Percentiles rank a stretch among this genome's conserved stretches.
Evolutionary conservation across 2,888 invertebrate species (phyloP).

Genomic region (Lasioglossum zephyrum): DNA sequence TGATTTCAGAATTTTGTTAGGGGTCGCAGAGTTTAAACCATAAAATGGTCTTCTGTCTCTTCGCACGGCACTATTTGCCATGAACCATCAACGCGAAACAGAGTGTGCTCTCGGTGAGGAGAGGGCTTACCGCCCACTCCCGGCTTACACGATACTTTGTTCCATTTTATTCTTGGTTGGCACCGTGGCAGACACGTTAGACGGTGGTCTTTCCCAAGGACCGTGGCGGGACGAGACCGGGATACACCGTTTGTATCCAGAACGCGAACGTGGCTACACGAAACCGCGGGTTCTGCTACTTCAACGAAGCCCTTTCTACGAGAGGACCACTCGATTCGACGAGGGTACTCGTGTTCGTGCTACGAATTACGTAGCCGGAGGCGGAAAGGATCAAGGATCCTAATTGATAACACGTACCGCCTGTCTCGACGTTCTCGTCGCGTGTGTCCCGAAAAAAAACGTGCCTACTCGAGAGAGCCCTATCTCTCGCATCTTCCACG

Average conservation of each 20-base stretch:
- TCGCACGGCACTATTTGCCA: neutral
- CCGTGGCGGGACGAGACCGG: neutral
- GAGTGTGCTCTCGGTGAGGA: neutral
- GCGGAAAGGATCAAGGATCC: constrained; percentile 28
- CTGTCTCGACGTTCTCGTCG: constrained; percentile 12
- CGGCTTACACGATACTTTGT: neutral
- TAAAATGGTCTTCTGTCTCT: neutral
- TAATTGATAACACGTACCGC: constrained; percentile 45
- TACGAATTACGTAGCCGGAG: constrained; percentile 30
- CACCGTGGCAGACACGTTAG: neutral
- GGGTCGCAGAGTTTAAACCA: neutral
- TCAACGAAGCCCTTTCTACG: constrained; percentile 6
- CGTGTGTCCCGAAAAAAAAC: neutral
- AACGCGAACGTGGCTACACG: neutral
- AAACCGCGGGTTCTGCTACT: constrained; percentile 22
- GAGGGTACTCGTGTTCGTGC: constrained; percentile 34
- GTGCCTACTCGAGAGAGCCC: neutral
- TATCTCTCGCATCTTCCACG: neutral
- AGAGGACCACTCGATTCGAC: constrained; percentile 39
- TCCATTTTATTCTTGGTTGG: neutral
- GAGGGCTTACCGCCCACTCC: neutral
- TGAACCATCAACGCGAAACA: neutral
- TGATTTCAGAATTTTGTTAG: neutral
- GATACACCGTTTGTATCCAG: neutral
- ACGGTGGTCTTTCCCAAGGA: neutral